Evolutionary conservation across 2,888 invertebrate genomes (phyloP).

Genomic region (Endomychus coccineus): DNA sequence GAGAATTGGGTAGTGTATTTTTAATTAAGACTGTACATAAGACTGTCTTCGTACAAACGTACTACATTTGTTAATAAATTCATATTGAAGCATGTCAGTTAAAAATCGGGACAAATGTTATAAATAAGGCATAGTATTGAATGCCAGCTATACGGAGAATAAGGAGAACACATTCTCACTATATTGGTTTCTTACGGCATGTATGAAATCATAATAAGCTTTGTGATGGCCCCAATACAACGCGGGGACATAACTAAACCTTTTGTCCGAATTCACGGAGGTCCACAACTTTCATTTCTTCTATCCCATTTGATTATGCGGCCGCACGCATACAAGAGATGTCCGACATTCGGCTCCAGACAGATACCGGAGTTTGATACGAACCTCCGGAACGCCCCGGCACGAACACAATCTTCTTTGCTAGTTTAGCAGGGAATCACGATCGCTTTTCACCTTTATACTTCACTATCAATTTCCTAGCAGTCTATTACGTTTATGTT

Average conservation of each 20-base stretch:
- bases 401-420: constrained; percentile 37
- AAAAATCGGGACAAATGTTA: too few species aligned
- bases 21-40: too few species aligned
- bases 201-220: constrained; percentile 3
- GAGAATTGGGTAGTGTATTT: too few species aligned
- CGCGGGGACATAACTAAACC: too few species aligned
- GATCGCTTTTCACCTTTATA: constrained; percentile 39
- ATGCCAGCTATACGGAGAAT: too few species aligned
- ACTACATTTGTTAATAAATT: too few species aligned
- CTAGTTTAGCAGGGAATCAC: constrained; percentile 35
- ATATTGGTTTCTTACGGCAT: background rate
- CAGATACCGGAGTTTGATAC: constrained; percentile 17
- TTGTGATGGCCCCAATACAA: constrained; percentile 16
- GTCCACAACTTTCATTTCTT: too few species aligned
- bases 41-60: too few species aligned
- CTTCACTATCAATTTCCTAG: constrained; percentile 37
- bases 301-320: constrained; percentile 39
- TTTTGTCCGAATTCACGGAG: constrained; percentile 34
- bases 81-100: too few species aligned
- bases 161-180: too few species aligned
- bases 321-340: constrained; percentile 29
- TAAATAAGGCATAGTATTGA: too few species aligned
- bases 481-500: constrained; percentile 38
- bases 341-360: constrained; percentile 4
- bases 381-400: constrained; percentile 20